Evolutionary conservation across 2,797 vertebrate genomes (phyloP).

Genomic region (Meda fulgida): DNA sequence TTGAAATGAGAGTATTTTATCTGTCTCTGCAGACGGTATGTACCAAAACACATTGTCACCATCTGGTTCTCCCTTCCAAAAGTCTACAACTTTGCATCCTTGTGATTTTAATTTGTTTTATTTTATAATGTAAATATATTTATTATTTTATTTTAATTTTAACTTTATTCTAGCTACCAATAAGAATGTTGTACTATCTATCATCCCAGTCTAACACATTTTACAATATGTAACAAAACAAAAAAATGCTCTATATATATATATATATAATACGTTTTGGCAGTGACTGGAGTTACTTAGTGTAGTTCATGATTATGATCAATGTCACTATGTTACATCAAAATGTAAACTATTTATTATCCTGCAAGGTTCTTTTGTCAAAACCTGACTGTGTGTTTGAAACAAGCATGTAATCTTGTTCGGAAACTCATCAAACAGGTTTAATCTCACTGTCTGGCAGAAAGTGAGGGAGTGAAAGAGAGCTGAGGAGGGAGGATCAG

Average conservation of each 20-base stretch:
- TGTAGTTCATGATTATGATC: not conserved
- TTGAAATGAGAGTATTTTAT: conserved; percentile 30
- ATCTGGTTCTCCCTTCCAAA: conserved; percentile 19
- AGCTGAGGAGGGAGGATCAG: not conserved
- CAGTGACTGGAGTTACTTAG: not conserved
- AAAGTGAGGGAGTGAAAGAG: not conserved
- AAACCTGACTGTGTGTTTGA: not conserved
- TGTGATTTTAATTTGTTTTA: not conserved
- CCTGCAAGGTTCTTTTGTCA: not conserved
- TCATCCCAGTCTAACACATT: not conserved
- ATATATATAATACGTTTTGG: not conserved
- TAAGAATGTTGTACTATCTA: not conserved
- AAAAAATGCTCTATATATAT: not conserved
- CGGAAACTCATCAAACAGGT: conserved; percentile 47
- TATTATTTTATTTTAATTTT: not conserved
- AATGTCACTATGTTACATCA: not conserved
- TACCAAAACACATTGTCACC: not conserved
- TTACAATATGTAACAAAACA: not conserved
- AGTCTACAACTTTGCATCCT: not conserved
- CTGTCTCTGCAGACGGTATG: conserved; percentile 29
- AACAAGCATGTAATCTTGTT: conserved; percentile 10
- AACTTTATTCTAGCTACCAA: not conserved
- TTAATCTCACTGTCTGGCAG: conserved; percentile 25
- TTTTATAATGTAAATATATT: not conserved
- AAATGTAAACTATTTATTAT: conserved; percentile 4